Evolutionary conservation across 2,113 vertebrate species (phyloP), one percentile per base, ranked within the genome.

Genomic region (Pomatostomus ruficeps): DNA sequence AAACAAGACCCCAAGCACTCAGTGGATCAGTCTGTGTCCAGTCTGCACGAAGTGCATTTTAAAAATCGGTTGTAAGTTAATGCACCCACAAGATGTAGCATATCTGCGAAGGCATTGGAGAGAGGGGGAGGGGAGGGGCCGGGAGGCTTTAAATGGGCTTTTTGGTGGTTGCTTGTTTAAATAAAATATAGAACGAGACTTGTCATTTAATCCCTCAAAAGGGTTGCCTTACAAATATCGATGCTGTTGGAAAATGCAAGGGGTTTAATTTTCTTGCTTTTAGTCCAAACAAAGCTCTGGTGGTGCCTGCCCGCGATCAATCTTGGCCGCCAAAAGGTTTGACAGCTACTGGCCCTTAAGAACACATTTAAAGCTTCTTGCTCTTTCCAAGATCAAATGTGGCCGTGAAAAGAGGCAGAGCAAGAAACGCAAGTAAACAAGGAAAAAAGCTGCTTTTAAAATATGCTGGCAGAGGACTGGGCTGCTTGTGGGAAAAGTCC

Each of bases 221-320:
- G 94, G 96, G 93, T 82, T 85, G 92, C 95, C 96, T 97, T 96
- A 97, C 96, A 98, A 97, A 98, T 98, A 98, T 97, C 97, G 97
- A 98, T 97, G 96, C 96, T 97, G 97, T 96, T 97, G 95, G 96
- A 98, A 98, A 98, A 98, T 97, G 96, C 95, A 93, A 96, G 93
- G 91, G 96, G 97, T 98, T 98, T 98, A 97, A 98, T 99, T 99
- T 99, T 99, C 98, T 99, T 99, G 98, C 99, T 98, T 98, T 97
- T 98, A 98, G 98, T 99, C 98, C 98, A 99, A 99, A 99, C 99
- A 99, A 99, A 99, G 99, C 99, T 98, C 98, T 97, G 97, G 98
- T 98, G 98, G 98, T 99, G 98, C 98, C 98, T 98, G 98, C 77
- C 98, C 93, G 98, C 93, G 98, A 99, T 99, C 99, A 99, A 99